Base-by-base conservation (phyloP, 1,140 invertebrate genomes). In the Agraylea sexmaculata region DNA sequence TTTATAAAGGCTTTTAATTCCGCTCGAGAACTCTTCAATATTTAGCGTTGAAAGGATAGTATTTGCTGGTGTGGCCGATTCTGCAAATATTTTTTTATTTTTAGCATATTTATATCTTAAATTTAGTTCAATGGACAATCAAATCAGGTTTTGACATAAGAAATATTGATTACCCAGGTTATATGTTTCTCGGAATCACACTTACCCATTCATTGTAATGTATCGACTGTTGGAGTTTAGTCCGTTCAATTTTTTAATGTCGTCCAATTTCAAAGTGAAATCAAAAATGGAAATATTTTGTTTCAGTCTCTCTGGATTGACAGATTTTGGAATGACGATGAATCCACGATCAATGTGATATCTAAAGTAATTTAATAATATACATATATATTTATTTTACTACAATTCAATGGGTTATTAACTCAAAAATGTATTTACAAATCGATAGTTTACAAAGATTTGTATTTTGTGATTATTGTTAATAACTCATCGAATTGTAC, bases 271-370 rank as follows among this genome's bases (percentile, higher is more conserved):
- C 37, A 87, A 55, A 37, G 68, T 58, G 55, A 86, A 87, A 54
- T 83, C 77, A 53, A 78, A 83, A 29, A 85, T 68, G 38, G 80
- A 54, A 49, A 82, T 68, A 54, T 89, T 89, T 30, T 77, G 67
- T 45, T 65, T 58, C 30, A 87, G 77, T 41, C 83, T 69, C 1
- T 64, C 57, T 50, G 76, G 73, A 12, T 69, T 83, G 7, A 79
- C 74, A 6, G 80, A 73, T 50, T 75, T 75, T 0, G 71, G 69
- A 41, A 73, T 70, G 7, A 69, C 66, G 35, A 73, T 69, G 28
- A 83, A 68, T 3, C 75, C 80, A 37, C 80, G 69, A 52, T 73
- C 65, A 2, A 73, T 53, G 53, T 75, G 73, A 53, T 72, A 82
- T 20, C 77, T 66, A 16, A 8, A n/a, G n/a, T n/a, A n/a, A n/a